Percentiles rank a stretch among this genome's conserved stretches.
Evolutionary conservation across 1,140 invertebrate genomes (phyloP).

Genomic region (Papilio dardanus): DNA sequence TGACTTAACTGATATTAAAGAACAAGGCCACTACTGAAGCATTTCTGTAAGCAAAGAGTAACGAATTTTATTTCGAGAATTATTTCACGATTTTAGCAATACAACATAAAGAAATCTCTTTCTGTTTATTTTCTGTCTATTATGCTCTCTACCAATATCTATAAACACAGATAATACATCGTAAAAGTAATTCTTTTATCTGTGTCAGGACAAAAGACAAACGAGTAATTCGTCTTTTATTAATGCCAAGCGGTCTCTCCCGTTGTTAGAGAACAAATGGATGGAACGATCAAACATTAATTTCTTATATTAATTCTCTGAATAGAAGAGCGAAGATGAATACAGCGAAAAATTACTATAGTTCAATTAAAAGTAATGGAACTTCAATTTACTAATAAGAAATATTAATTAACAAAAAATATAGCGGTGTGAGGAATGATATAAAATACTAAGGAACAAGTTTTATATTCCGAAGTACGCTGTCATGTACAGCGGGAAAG

Average conservation of each 20-base stretch:
- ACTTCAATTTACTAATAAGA: not conserved
- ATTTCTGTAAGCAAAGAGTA: too few relatives aligned
- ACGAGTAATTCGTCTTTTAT: conserved; percentile 18
- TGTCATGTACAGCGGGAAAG: conserved; percentile 17
- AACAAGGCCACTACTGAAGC: too few relatives aligned
- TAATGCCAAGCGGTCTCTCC: not conserved
- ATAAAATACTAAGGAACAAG: not conserved
- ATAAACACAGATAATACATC: conserved; percentile 3
- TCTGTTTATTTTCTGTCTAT: too few relatives aligned
- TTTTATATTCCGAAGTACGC: not conserved
- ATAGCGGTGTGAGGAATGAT: not conserved
- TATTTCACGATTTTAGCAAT: too few relatives aligned
- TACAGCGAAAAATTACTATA: not conserved
- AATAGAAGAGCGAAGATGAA: conserved; percentile 6
- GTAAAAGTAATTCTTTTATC: conserved; percentile 16
- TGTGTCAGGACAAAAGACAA: not conserved
- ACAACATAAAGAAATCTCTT: too few relatives aligned
- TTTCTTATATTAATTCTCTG: conserved; percentile 12
- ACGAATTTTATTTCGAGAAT: too few relatives aligned
- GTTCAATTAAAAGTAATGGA: not conserved
- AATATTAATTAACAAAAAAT: not conserved
- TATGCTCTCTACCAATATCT: not conserved
- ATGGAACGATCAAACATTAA: conserved; percentile 8
- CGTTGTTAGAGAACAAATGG: conserved; percentile 18
- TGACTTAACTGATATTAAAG: too few relatives aligned